phyloP scores from a whole-genome alignment of 2,888 invertebrate species.

The Ochlodes sylvanus region DNA sequence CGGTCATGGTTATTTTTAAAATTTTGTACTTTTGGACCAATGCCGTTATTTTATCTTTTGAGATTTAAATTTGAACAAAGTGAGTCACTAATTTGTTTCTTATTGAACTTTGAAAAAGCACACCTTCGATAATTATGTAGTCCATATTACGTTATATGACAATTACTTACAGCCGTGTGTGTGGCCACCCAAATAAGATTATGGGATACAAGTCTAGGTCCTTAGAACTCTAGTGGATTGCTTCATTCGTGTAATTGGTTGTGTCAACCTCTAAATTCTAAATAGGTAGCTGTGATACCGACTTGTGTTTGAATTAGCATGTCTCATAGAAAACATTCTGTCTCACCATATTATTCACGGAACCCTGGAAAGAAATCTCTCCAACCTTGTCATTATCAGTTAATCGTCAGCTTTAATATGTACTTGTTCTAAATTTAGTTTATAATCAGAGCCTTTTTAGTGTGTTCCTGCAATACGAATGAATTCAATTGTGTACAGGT shows the following conservation, averaged over 20 bases:
- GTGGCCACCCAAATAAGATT: too few relatives aligned
- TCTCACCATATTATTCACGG: not conserved
- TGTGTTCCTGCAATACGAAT: slow-evolving; percentile 24
- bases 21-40: too few relatives aligned
- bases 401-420: slow-evolving; percentile 20
- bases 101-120: not conserved
- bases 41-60: not conserved
- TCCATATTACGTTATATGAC: too few relatives aligned
- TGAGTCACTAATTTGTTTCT: not conserved
- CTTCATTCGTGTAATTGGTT: not conserved
- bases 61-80: not conserved
- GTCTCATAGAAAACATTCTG: not conserved
- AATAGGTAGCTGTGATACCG: too few relatives aligned
- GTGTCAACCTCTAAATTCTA: too few relatives aligned
- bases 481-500: slow-evolving; percentile 30
- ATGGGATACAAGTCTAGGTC: not conserved
- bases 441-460: slow-evolving; percentile 28
- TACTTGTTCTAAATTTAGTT: slow-evolving; percentile 29
- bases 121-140: too few relatives aligned
- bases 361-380: slow-evolving; percentile 2
- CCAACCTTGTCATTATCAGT: slow-evolving; percentile 13
- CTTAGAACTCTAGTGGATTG: not conserved
- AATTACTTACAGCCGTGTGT: too few relatives aligned
- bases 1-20: not conserved
- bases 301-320: too few relatives aligned